phyloP scores from a whole-genome alignment of 2,888 invertebrate genomes.

The Tromatobia lineatoria region DNA sequence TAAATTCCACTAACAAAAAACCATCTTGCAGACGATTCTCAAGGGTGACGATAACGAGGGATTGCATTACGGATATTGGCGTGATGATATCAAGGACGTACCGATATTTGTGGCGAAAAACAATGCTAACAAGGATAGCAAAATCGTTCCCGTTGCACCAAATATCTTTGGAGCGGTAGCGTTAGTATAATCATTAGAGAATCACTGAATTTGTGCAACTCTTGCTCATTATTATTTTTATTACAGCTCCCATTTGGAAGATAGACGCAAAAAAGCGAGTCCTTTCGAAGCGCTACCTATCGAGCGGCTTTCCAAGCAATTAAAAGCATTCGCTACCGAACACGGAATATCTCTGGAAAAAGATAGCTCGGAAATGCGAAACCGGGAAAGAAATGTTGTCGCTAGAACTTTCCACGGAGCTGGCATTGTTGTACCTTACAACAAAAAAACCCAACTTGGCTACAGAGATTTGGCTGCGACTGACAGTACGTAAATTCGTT shows the following conservation, averaged over 20 bases:
- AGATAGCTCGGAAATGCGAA: constrained; percentile 88
- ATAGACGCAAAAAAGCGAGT: constrained; percentile 82
- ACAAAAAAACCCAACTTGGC: constrained; percentile 93
- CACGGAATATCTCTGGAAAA: constrained; percentile 88
- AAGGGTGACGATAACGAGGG: constrained; percentile 90
- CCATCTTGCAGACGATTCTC: constrained; percentile 88
- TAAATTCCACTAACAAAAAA: background rate
- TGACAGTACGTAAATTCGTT: constrained; percentile 86
- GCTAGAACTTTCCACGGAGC: constrained; percentile 92
- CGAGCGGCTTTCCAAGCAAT: constrained; percentile 87
- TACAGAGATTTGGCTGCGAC: constrained; percentile 92
- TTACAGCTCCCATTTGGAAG: constrained; percentile 87
- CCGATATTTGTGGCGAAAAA: constrained; percentile 94
- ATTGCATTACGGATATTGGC: constrained; percentile 95
- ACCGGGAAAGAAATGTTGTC: constrained; percentile 88
- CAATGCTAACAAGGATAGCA: constrained; percentile 89
- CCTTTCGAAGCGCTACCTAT: constrained; percentile 89
- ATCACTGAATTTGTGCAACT: background rate
- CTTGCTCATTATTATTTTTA: background rate
- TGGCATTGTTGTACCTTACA: constrained; percentile 94
- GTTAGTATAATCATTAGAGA: constrained; percentile 86
- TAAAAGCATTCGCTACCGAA: constrained; percentile 89
- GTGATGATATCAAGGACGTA: constrained; percentile 92
- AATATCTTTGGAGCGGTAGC: constrained; percentile 93
- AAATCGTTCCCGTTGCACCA: constrained; percentile 90